Conservation (phyloP, 1,140 invertebrate genomes). For the Pissodes strobi region DNA sequence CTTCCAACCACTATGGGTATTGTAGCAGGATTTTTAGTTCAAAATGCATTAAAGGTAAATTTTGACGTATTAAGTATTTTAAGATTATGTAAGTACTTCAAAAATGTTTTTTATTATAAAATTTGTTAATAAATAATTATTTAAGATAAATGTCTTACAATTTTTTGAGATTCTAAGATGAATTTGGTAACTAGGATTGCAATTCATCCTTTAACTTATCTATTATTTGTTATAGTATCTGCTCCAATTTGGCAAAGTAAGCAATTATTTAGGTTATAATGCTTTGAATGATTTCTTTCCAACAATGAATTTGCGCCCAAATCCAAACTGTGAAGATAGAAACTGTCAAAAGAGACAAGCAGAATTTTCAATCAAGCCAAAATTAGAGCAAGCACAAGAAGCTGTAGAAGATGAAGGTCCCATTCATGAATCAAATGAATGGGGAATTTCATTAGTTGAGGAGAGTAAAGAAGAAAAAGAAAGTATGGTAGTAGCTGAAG, state of each 20-base stretch:
- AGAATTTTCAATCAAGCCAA: constrained; percentile 64
- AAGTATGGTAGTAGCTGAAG: constrained; percentile 61
- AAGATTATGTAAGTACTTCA: too few relatives aligned
- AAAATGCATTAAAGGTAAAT: constrained; percentile 89
- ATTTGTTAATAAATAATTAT: too few relatives aligned
- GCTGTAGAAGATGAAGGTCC: constrained; percentile 64
- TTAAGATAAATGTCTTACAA: too few relatives aligned
- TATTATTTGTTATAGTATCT: constrained; percentile 39
- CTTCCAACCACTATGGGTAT: constrained; percentile 99
- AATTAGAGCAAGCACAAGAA: constrained; percentile 61
- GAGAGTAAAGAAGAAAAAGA: constrained; percentile 63
- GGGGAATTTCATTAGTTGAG: constrained; percentile 79
- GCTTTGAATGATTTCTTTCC: constrained; percentile 97
- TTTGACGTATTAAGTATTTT: too few relatives aligned
- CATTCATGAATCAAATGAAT: constrained; percentile 89
- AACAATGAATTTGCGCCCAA: constrained; percentile 89
- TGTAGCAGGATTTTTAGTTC: constrained; percentile 94
- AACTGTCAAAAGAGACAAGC: constrained; percentile 77
- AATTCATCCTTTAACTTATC: too few relatives aligned
- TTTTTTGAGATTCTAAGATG: too few relatives aligned
- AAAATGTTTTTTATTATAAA: too few relatives aligned
- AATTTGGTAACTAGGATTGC: too few relatives aligned
- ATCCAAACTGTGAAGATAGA: constrained; percentile 87
- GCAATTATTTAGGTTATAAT: constrained; percentile 96
- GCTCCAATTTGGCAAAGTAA: constrained; percentile 81